Percentiles rank a stretch among this genome's conserved stretches.
Evolutionary conservation across 2,797 vertebrate species (phyloP).

Genomic region (Monodelphis domestica): DNA sequence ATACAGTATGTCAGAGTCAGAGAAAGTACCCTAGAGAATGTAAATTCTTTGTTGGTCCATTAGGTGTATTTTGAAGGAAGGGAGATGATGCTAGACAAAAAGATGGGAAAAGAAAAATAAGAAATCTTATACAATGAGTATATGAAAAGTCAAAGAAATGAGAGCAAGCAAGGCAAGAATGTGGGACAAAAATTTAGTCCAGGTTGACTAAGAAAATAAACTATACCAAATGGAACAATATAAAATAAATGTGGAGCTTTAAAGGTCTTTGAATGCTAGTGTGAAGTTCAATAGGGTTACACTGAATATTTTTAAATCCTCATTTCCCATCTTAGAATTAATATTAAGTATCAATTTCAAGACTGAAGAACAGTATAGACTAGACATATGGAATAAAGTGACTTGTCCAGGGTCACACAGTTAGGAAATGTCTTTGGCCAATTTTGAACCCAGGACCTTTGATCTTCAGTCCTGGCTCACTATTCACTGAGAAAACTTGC

Average conservation of each 20-base stretch:
- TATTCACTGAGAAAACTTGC: too few species aligned
- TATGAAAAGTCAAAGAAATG: not conserved
- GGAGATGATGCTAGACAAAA: not conserved
- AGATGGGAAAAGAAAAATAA: not conserved
- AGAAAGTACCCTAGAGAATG: not conserved
- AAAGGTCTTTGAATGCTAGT: not conserved
- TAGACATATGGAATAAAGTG: too few species aligned
- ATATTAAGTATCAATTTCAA: too few species aligned
- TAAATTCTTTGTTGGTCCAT: not conserved
- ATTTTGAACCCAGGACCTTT: too few species aligned
- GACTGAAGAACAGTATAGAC: too few species aligned
- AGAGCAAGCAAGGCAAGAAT: not conserved
- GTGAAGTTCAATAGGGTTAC: not conserved
- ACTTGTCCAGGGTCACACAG: too few species aligned
- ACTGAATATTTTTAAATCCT: not conserved
- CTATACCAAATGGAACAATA: not conserved
- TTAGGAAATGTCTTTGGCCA: too few species aligned
- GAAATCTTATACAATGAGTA: not conserved
- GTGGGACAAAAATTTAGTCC: not conserved
- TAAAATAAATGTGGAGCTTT: not conserved
- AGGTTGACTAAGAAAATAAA: not conserved
- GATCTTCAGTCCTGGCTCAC: too few species aligned
- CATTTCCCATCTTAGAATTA: too few species aligned
- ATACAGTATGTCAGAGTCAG: not conserved
- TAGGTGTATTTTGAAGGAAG: not conserved